A percentile compares a stretch with the other conserved stretches of the same genome.
phyloP scores from a whole-genome alignment of 2,888 invertebrate genomes.

The Hecatera dysodea region DNA sequence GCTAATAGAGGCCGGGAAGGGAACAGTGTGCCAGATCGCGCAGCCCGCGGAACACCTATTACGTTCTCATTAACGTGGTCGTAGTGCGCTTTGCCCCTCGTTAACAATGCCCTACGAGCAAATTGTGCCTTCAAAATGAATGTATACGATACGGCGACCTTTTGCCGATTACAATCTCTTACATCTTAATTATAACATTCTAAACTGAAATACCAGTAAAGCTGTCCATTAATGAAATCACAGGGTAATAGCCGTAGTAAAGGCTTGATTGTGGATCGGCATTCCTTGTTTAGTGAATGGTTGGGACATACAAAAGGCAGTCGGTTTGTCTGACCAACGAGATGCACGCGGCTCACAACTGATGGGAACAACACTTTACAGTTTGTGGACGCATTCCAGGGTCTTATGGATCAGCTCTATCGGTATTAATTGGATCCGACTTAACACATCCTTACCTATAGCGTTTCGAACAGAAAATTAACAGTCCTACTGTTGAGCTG shows the following conservation, averaged over 20 bases:
- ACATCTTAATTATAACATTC: constrained; percentile 60
- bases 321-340: constrained; percentile 23
- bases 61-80: constrained; percentile 83
- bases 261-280: constrained; percentile 30
- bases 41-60: constrained; percentile 81
- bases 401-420: constrained; percentile 21
- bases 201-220: constrained; percentile 39
- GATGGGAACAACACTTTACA: constrained; percentile 35
- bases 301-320: constrained; percentile 39
- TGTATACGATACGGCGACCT: constrained; percentile 73
- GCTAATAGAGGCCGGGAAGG: constrained; percentile 72
- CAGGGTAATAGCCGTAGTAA: constrained; percentile 29
- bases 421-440: constrained; percentile 23
- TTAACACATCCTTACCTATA: neutral
- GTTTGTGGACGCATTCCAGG: constrained; percentile 15
- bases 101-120: constrained; percentile 81
- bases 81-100: constrained; percentile 81
- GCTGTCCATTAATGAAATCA: constrained; percentile 49
- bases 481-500: neutral
- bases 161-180: constrained; percentile 58
- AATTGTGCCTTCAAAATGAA: constrained; percentile 81
- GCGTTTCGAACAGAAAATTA: neutral
- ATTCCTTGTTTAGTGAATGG: constrained; percentile 34
- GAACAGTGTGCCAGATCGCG: constrained; percentile 75
- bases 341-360: neutral